Conservation (phyloP, 2,113 vertebrate genomes). For the Istiophorus platypterus region DNA sequence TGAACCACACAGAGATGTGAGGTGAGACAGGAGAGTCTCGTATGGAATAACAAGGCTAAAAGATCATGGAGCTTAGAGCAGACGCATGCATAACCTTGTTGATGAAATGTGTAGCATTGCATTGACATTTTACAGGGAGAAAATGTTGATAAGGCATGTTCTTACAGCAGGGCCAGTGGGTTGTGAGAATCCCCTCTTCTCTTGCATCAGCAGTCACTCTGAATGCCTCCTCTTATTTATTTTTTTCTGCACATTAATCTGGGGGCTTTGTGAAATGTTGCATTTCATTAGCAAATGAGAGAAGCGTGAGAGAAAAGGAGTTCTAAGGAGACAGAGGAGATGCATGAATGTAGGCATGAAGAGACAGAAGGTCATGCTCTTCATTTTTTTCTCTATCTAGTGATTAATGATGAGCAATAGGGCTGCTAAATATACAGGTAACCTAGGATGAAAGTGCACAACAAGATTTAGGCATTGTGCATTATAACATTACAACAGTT, state of each 20-base stretch:
- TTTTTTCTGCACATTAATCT: slow-evolving; percentile 65
- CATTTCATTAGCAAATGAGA: slow-evolving; percentile 62
- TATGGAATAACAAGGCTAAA: slow-evolving; percentile 29
- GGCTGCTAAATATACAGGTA: slow-evolving; percentile 3
- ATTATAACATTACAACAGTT: not conserved
- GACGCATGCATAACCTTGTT: slow-evolving; percentile 38
- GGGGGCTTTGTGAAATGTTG: slow-evolving; percentile 58
- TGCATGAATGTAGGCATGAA: not conserved
- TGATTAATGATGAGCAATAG: slow-evolving; percentile 18
- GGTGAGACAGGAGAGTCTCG: slow-evolving; percentile 9
- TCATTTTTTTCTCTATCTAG: slow-evolving; percentile 26
- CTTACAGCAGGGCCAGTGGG: slow-evolving; percentile 66
- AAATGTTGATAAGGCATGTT: slow-evolving; percentile 72
- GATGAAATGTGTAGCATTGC: slow-evolving; percentile 47
- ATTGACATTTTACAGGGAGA: slow-evolving; percentile 60
- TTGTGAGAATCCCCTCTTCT: slow-evolving; percentile 73
- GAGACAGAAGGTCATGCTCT: slow-evolving; percentile 30
- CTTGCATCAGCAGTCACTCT: slow-evolving; percentile 68
- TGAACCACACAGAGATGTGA: slow-evolving; percentile 18
- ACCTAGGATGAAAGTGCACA: not conserved
- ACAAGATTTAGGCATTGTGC: not conserved
- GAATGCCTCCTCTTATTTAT: slow-evolving; percentile 58
- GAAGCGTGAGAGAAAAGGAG: slow-evolving; percentile 1
- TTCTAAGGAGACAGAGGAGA: slow-evolving; percentile 15
- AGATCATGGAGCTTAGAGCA: slow-evolving; percentile 49